phyloP scores from a whole-genome alignment of 2,797 vertebrate genomes.

The Varecia variegata region DNA sequence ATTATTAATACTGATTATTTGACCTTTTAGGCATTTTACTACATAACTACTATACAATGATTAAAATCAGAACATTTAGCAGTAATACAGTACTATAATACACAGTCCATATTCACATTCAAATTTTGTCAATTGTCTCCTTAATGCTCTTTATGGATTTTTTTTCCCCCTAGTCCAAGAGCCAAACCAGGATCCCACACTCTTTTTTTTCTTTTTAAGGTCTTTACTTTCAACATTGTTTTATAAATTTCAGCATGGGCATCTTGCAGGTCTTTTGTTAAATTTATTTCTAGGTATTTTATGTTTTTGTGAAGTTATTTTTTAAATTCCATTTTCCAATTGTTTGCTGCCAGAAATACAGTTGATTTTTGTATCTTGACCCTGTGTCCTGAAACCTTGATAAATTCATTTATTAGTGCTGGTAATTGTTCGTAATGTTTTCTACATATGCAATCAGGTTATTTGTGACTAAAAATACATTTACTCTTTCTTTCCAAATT shows the following conservation, averaged over 20 bases:
- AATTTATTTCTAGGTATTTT: constrained; percentile 11
- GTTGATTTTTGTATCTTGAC: constrained; percentile 5
- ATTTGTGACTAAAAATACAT: background rate
- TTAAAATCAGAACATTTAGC: constrained; percentile 29
- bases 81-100: background rate
- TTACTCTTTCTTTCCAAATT: background rate
- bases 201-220: background rate
- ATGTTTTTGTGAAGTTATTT: background rate
- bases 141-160: background rate
- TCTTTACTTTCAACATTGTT: background rate
- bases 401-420: background rate
- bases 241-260: background rate
- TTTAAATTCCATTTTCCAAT: background rate
- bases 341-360: background rate
- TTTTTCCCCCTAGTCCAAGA: background rate
- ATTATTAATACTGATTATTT: constrained; percentile 19
- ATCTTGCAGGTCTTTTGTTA: background rate
- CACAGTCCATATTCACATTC: background rate
- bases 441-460: background rate
- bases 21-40: background rate
- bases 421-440: background rate
- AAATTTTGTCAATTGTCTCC: background rate
- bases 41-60: background rate
- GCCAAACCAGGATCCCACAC: background rate
- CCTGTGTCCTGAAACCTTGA: background rate